Evolutionary conservation across 1,140 invertebrate species (phyloP), one percentile per base, ranked within the genome.

Genomic region (Drosophila tristis): DNA sequence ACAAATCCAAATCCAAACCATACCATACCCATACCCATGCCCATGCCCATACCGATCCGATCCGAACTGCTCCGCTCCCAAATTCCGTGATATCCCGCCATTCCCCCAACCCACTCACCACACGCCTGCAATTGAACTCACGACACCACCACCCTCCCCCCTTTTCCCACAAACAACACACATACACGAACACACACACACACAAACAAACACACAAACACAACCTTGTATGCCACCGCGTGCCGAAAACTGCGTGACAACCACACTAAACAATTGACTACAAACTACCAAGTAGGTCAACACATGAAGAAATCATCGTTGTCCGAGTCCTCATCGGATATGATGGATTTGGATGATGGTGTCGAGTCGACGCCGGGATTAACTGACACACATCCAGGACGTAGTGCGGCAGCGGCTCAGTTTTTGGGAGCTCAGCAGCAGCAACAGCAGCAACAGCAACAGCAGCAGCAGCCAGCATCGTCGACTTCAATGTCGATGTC

Each of bases 331-430:
- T 97, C 97, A 80, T 98, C 97, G 78, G 97, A 98, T 92, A 96
- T 98, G 92, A 97, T 98, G 95, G 98, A 98, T 93, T 94, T 98
- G 92, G 98, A 98, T 89, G 97, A 98, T 92, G 96, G 96, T 75
- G 95, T 97, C 87, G 93, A 97, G 86, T 93, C 96, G 85, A 94
- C 95, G 93, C 94, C 95, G 93, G 94, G 95, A 93, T 85, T 92
- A 78, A 79, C 81, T 58, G 91, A 92, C 65, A 84, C 82, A 44
- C 91, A 90, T 81, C 90, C 91, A 84, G 86, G 91, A 90, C 86
- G 87, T 68, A 78, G 74, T 78, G 62, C 65, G 74, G 72, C 71
- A 57, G 66, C 85, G 60, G 90, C 80, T 91, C 91, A 91, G 91
- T 92, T 91, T 92, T 92, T 92, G 61, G 91, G 91, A 91, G 84